Base-by-base conservation (phyloP, 2,888 invertebrate species). In the Ormyrus labotus region DNA sequence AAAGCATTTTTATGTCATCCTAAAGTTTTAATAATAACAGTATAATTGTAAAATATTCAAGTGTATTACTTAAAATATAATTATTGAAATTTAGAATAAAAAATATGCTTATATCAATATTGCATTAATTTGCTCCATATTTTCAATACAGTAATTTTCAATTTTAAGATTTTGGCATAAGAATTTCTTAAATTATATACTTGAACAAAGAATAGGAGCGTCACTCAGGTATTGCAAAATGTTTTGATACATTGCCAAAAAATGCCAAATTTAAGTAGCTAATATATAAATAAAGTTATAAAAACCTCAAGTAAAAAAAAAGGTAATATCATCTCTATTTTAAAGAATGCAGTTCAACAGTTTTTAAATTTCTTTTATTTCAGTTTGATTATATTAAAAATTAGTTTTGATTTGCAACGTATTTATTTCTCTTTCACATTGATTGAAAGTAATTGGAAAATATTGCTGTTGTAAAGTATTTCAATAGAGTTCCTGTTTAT, bases 231-330 rank as follows among this genome's bases (percentile, higher is more conserved):
- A 60, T 71, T 78, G 64, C 73, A 57, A 73, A 61, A 73, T 13
- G 10, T 13, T 48, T 79, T 73, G 69, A 69, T 11, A 72, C 13
- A 55, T 68, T 63, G 73, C 68, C 77, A 77, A 77, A 70, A 77
- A 57, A 63, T 61, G 48, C n/a, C n/a, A 51, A 58, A 51, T 48
- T 64, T 64, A n/a, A 72, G 13, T 13, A 13, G 8, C 53, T 51
- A 53, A 60, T 45, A 6, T 1, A 0, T 50, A 51, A 6, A 9
- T 7, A 72, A 13, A 63, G 51, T 45, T 11, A n/a, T 34, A 51
- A 71, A 60, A 57, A 13, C 13, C 13, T 13, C 13, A 13, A 13
- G 13, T 13, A 13, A 13, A 13, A 13, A 13, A 13, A 13, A 13
- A 13, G 13, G 13, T 13, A 13, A 13, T 0, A 13, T 13, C 13